Evolutionary conservation across 2,888 invertebrate genomes (phyloP).

Genomic region (Acleris holmiana): DNA sequence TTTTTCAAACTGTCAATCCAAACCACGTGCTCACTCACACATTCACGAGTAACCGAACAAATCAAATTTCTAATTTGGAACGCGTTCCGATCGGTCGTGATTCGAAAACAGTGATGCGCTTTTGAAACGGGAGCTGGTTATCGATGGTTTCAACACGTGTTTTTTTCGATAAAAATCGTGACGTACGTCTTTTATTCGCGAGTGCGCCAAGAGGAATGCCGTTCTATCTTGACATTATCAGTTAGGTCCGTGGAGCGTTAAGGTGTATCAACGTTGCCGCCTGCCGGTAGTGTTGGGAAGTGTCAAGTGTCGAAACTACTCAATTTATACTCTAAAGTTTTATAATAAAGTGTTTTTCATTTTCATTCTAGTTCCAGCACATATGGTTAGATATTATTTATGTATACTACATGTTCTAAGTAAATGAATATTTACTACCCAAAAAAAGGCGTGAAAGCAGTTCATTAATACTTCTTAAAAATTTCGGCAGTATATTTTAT

Average conservation of each 20-base stretch:
- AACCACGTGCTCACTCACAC: slow-evolving; percentile 48
- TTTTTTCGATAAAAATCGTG: slow-evolving; percentile 22
- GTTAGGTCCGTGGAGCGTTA: slow-evolving; percentile 44
- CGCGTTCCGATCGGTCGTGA: slow-evolving; percentile 27
- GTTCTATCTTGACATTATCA: slow-evolving; percentile 49
- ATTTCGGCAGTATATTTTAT: no score
- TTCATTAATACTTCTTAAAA: no score
- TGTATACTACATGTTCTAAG: no score
- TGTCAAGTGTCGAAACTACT: slow-evolving; percentile 21
- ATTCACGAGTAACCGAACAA: slow-evolving; percentile 36
- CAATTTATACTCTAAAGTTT: background rate
- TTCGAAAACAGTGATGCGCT: slow-evolving; percentile 49
- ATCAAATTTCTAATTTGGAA: slow-evolving; percentile 36
- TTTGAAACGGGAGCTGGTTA: slow-evolving; percentile 29
- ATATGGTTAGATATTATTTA: no score
- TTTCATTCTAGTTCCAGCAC: no score
- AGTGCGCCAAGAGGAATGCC: slow-evolving; percentile 51
- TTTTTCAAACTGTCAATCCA: slow-evolving; percentile 44
- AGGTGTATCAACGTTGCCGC: slow-evolving; percentile 49
- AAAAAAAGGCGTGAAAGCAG: no score
- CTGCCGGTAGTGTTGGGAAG: slow-evolving; percentile 43
- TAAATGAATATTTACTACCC: no score
- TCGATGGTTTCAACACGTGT: slow-evolving; percentile 43
- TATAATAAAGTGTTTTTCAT: no score
- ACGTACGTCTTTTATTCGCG: slow-evolving; percentile 52